phyloP scores from a whole-genome alignment of 2,113 vertebrate genomes.

The Tyrannus savana region DNA sequence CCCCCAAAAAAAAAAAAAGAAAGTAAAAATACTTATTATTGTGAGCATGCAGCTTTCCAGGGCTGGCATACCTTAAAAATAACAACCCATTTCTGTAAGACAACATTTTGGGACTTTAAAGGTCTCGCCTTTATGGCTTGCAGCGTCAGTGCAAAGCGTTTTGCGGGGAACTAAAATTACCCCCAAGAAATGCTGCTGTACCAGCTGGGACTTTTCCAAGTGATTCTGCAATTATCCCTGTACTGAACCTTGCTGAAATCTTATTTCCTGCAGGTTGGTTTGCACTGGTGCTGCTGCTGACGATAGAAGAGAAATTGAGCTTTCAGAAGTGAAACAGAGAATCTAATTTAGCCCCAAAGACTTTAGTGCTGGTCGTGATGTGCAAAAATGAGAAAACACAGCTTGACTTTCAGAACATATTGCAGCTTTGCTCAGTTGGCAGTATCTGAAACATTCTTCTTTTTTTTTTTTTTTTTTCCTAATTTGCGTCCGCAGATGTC shows the following conservation, averaged over 20 bases:
- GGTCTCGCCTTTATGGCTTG: background rate
- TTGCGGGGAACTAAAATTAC: background rate
- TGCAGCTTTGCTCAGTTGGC: slow-evolving; percentile 41
- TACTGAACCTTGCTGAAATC: background rate
- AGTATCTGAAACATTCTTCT: background rate
- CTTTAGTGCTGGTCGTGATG: background rate
- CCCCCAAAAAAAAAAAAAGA: background rate
- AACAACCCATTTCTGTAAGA: background rate
- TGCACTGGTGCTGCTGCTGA: background rate
- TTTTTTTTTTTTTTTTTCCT: background rate
- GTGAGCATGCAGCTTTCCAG: background rate
- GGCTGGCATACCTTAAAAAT: background rate
- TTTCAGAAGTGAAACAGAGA: background rate
- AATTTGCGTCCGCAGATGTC: background rate
- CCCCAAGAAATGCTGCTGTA: background rate
- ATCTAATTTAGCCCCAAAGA: slow-evolving; percentile 12
- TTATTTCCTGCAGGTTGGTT: background rate
- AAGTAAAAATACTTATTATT: background rate
- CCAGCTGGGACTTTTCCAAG: background rate
- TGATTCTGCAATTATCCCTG: background rate
- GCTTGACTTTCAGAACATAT: slow-evolving; percentile 27
- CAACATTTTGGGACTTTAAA: background rate
- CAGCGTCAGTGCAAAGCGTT: background rate
- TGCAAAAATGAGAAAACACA: slow-evolving; percentile 35
- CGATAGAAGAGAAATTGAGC: background rate